Evolutionary conservation across 2,113 vertebrate genomes (phyloP).

Genomic region (Campylomormyrus tamandua): DNA sequence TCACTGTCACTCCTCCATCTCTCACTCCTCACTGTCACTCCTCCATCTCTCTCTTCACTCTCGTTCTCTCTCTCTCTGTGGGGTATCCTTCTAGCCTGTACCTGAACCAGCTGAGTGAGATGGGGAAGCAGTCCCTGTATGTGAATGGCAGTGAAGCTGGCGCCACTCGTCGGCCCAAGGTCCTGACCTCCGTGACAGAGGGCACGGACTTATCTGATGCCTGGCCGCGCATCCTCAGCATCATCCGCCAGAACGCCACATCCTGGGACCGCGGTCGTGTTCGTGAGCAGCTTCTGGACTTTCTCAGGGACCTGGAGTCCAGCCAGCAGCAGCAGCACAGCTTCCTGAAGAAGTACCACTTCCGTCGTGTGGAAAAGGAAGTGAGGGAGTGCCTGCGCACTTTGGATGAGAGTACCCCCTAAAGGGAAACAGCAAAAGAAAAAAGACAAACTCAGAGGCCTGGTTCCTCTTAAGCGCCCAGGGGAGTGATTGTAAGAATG

Average conservation of each 20-base stretch:
- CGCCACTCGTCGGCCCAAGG: constrained; percentile 54
- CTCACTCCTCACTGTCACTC: neutral
- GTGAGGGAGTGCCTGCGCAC: constrained; percentile 65
- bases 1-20: neutral
- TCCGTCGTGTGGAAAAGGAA: constrained; percentile 71
- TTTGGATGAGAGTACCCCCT: constrained; percentile 45
- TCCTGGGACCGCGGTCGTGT: constrained; percentile 74
- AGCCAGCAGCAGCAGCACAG: constrained; percentile 73
- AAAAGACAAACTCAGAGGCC: neutral
- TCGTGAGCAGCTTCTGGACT: constrained; percentile 69
- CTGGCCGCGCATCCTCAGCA: constrained; percentile 78
- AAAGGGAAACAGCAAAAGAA: neutral
- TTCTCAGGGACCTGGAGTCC: constrained; percentile 81
- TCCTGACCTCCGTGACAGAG: constrained; percentile 80
- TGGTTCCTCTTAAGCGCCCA: neutral
- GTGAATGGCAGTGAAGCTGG: constrained; percentile 45
- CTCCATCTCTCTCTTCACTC: neutral
- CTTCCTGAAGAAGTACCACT: constrained; percentile 79
- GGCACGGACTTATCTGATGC: constrained; percentile 74
- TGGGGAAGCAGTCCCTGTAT: constrained; percentile 70
- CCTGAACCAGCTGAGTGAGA: constrained; percentile 83
- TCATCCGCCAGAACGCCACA: constrained; percentile 71
- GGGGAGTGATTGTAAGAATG: neutral
- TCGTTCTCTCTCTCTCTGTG: neutral
- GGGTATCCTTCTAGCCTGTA: constrained; percentile 68